Conservation (phyloP, 1,140 invertebrate genomes). For the Drosophila pseudoananassae region DNA sequence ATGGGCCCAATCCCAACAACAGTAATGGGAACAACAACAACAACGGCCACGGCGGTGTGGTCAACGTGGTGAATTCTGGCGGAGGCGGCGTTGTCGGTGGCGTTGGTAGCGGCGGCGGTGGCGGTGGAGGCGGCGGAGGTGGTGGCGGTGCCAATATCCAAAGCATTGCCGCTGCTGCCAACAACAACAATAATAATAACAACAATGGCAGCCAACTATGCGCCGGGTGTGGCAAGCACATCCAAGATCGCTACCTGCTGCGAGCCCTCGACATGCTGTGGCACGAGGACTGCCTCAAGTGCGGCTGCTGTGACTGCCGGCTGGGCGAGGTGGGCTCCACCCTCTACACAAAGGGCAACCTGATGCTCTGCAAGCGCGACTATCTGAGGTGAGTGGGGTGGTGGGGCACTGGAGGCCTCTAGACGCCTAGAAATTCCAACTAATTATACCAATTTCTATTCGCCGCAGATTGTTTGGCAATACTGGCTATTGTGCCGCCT, state of each 20-base stretch:
- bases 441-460: constrained; percentile 10
- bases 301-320: constrained; percentile 98
- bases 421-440: no score
- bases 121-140: constrained; percentile 21
- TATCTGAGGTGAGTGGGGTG: constrained; percentile 93
- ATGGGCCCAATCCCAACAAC: constrained; percentile 60
- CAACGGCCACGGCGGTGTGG: constrained; percentile 43
- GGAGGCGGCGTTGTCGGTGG: background rate
- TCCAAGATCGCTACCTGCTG: constrained; percentile 92
- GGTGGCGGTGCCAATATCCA: constrained; percentile 56
- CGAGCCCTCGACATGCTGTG: constrained; percentile 96
- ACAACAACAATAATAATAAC: constrained; percentile 83
- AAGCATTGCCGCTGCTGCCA: constrained; percentile 68
- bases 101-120: constrained; percentile 13
- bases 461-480: constrained; percentile 90
- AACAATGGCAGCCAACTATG: constrained; percentile 89
- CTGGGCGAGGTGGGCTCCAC: constrained; percentile 99
- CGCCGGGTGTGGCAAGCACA: constrained; percentile 93
- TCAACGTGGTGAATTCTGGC: constrained; percentile 43
- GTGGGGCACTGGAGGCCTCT: no score
- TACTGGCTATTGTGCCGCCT: constrained; percentile 96
- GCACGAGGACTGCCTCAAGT: constrained; percentile 99
- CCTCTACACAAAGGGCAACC: constrained; percentile 97
- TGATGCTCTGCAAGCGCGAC: constrained; percentile 98
- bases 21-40: constrained; percentile 78